phyloP scores from a whole-genome alignment of 1,140 invertebrate genomes.

The Drosophila subobscura region DNA sequence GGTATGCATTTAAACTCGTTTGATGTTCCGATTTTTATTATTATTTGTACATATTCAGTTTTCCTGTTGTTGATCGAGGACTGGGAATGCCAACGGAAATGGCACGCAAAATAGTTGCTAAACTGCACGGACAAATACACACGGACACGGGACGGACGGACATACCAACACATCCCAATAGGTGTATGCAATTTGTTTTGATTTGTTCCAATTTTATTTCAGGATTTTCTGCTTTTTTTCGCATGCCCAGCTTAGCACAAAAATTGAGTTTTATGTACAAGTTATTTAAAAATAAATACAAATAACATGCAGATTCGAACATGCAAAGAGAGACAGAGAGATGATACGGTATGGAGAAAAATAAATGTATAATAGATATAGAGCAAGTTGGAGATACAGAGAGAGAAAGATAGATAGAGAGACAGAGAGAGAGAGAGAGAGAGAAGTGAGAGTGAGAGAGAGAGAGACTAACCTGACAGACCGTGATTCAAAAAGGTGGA shows the following conservation, averaged over 20 bases:
- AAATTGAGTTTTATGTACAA: constrained; percentile 47
- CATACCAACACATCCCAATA: constrained; percentile 1
- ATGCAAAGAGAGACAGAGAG: constrained; percentile 51
- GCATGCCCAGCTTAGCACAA: constrained; percentile 39
- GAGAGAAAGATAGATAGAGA: constrained; percentile 24
- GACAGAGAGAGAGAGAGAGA: constrained; percentile 23
- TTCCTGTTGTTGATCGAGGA: constrained; percentile 36
- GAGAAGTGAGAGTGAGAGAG: constrained; percentile 18
- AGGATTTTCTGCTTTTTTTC: constrained; percentile 35
- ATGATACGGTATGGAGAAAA: constrained; percentile 14
- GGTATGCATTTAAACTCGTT: constrained; percentile 31
- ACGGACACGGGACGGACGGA: constrained; percentile 6
- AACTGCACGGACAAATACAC: constrained; percentile 49
- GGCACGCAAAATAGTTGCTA: constrained; percentile 64
- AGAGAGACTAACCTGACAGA: constrained; percentile 83
- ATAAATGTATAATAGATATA: constrained; percentile 7
- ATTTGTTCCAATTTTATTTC: constrained; percentile 40
- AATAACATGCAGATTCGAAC: constrained; percentile 68
- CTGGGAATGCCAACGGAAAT: constrained; percentile 29
- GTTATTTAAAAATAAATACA: constrained; percentile 53
- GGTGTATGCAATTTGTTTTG: constrained; percentile 2
- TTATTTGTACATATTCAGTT: constrained; percentile 13
- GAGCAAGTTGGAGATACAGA: constrained; percentile 3
- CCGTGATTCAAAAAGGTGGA: constrained; percentile 83
- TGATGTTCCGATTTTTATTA: background rate